Evolutionary conservation across 1,140 invertebrate species (phyloP), one percentile per base, ranked within the genome.

Genomic region (Drosophila azteca): DNA sequence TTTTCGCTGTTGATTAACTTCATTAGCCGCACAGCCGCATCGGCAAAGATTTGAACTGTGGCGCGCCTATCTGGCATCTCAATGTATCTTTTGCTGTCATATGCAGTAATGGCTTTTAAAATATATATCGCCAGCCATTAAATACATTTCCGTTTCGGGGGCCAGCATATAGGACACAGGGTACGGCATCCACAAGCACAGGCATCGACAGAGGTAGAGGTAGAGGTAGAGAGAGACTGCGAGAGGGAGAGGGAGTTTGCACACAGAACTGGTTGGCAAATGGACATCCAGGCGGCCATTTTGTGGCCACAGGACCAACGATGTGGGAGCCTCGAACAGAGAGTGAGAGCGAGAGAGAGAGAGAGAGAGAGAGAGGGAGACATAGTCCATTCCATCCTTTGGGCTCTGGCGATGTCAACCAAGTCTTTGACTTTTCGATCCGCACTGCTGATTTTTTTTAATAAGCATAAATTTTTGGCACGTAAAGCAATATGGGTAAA

Each of bases 401-500:
- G 74, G 46, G 50, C 35, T 46, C 55, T 46, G 68, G 20, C 54
- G 48, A 58, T 82, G 79, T 81, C 58, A 82, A 67, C 58, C 62
- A 62, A 77, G 64, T 75, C 24, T 26, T 26, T 79, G 69, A 75
- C 79, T 84, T 75, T 79, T 77, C 61, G 79, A 77, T 82, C 72
- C 78, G 78, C 79, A 82, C 62, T 80, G 79, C 67, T 82, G 70
- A 75, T 79, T 84, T 84, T 76, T 76, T 82, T 82, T 84, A 82
- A 82, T 82, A 84, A 84, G 76, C 80, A 84, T 84, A 82, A 51
- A 84, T 82, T 84, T 84, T 79, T 61, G 79, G 74, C 77, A 79
- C 69, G 70, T 63, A 69, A 75, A 71, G 76, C 80, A 62, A 64
- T 65, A 83, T 75, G 61, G 69, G 73, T 66, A 60, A 65, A 67